Conservation (phyloP, 2,797 vertebrate genomes). For the Neopelma chrysocephalum region DNA sequence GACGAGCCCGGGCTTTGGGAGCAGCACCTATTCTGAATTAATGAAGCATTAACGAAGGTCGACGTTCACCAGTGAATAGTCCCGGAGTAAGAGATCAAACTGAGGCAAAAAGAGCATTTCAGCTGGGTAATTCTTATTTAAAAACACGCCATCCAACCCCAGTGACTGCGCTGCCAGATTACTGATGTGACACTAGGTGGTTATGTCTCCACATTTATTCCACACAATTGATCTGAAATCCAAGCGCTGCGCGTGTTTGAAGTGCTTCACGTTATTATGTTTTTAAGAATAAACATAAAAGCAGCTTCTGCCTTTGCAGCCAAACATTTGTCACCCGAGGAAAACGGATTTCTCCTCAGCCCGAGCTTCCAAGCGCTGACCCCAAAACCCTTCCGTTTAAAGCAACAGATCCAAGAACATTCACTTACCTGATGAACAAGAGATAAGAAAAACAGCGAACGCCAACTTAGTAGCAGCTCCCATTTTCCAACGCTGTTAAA, state of each 20-base stretch:
- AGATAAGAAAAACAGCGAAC: conserved; percentile 97
- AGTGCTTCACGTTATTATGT: fast-evolving
- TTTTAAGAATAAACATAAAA: not conserved
- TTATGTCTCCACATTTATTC: not conserved
- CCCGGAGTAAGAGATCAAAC: not conserved
- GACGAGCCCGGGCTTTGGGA: conserved; percentile 30
- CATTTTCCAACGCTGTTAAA: conserved; percentile 85
- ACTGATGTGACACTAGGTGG: conserved; percentile 6
- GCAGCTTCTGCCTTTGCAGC: not conserved
- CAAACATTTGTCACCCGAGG: not conserved
- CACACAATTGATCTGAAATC: not conserved
- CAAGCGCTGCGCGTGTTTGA: not conserved
- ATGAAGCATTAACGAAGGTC: conserved; percentile 50
- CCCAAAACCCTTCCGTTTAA: not conserved
- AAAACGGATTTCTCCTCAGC: not conserved
- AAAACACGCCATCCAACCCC: not conserved
- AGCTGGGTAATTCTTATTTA: not conserved
- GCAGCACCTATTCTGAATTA: conserved; percentile 35
- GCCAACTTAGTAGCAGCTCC: conserved; percentile 97
- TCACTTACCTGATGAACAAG: conserved; percentile 96
- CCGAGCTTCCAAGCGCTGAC: not conserved
- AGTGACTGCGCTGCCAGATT: not conserved
- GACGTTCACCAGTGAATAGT: not conserved
- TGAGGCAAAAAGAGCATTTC: not conserved
- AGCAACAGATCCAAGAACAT: not conserved